These are phyloP conservation scores for Troglohyphantes excavatus DNA, from an alignment of 2,888 invertebrate species.

Conservation along the genomic window DNA sequence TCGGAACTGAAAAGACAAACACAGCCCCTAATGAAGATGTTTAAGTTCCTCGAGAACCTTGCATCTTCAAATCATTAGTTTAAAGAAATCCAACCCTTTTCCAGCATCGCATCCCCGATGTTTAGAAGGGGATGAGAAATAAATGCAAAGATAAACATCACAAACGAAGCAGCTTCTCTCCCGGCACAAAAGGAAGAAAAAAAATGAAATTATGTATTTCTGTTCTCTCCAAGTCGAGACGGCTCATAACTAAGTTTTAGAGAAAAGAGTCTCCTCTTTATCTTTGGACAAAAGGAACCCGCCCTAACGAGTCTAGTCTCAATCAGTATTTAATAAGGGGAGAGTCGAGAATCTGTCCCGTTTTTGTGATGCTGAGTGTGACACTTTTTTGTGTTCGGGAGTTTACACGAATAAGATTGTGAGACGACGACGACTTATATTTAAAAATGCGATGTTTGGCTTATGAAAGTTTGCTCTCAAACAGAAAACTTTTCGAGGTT, in stretches of 20 bases:
- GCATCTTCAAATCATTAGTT: slow-evolving; percentile 51
- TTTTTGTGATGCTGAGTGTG: not conserved
- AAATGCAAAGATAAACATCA: slow-evolving; percentile 55
- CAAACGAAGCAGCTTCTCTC: slow-evolving; percentile 44
- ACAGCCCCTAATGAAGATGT: slow-evolving; percentile 52
- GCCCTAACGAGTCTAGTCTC: slow-evolving; percentile 39
- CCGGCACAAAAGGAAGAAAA: not conserved
- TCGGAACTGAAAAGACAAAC: slow-evolving; percentile 58
- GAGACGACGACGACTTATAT: not conserved
- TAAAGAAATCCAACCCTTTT: slow-evolving; percentile 52
- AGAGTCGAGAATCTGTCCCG: not conserved
- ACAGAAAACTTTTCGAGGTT: not conserved
- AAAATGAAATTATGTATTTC: slow-evolving; percentile 50
- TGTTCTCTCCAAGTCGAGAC: not conserved
- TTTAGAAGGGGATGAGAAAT: too few species aligned
- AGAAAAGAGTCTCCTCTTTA: not conserved
- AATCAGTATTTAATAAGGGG: slow-evolving; percentile 55
- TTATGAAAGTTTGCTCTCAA: not conserved
- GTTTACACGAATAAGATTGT: too few species aligned
- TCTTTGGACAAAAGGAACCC: not conserved
- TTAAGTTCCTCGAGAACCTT: slow-evolving; percentile 16
- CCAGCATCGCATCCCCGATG: not conserved
- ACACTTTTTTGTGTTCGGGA: not conserved
- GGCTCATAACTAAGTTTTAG: slow-evolving; percentile 34
- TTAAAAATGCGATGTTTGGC: not conserved